Conservation (phyloP, 1,140 invertebrate genomes). For the Sitobion miscanthi region DNA sequence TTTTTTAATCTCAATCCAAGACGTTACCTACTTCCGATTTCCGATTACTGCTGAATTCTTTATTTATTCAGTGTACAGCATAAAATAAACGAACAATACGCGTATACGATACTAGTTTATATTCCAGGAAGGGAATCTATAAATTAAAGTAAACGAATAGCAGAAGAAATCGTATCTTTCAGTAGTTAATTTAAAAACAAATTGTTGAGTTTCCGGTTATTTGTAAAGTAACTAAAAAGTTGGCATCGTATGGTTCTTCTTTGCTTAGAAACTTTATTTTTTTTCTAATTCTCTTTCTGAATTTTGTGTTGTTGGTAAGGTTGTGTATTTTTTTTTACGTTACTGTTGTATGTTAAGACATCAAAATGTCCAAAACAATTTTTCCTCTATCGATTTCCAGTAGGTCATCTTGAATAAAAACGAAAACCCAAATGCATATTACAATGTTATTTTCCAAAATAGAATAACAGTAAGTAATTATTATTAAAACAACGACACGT, state of each 20-base stretch:
- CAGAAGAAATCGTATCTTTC: neutral
- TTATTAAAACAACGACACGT: neutral
- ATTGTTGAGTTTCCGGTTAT: neutral
- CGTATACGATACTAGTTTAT: neutral
- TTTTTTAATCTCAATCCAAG: neutral
- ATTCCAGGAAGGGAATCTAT: neutral
- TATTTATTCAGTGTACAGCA: constrained; percentile 1
- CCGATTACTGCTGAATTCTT: neutral
- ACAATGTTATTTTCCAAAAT: neutral
- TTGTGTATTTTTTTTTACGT: neutral
- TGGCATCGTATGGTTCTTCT: neutral
- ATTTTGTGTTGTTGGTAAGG: neutral
- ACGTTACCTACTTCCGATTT: neutral
- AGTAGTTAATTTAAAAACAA: constrained; percentile 6
- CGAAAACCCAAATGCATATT: neutral
- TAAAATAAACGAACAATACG: constrained; percentile 2
- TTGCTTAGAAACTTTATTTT: neutral
- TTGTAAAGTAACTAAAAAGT: constrained; percentile 8
- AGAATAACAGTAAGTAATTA: no score
- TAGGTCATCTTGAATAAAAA: neutral
- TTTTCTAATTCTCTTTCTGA: neutral
- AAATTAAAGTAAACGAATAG: neutral
- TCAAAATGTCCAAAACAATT: neutral
- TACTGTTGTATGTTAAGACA: neutral
- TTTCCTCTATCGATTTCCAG: neutral